These are phyloP conservation scores for Cryptoblepharus egeriae DNA, from an alignment of 2,797 vertebrate species.

Conservation along the genomic window DNA sequence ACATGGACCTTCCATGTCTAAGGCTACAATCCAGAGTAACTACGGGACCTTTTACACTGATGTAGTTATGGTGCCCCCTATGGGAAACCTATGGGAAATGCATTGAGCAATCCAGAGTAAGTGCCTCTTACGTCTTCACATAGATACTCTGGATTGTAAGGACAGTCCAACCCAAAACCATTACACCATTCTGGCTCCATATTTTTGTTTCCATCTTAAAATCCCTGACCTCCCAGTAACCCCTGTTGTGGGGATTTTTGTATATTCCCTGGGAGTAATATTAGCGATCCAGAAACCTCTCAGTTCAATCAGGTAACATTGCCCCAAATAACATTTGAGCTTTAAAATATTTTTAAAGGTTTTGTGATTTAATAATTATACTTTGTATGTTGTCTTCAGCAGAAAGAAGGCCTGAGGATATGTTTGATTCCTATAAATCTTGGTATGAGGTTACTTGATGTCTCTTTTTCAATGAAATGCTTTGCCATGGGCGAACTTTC, in stretches of 20 bases:
- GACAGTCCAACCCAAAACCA: too few relatives aligned
- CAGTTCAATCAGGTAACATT: background rate
- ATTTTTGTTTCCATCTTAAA: too few relatives aligned
- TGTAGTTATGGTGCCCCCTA: too few relatives aligned
- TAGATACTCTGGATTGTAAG: too few relatives aligned
- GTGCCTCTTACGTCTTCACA: too few relatives aligned
- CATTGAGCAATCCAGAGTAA: too few relatives aligned
- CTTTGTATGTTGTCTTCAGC: slow-evolving; percentile 37
- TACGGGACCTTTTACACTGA: too few relatives aligned
- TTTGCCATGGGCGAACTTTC: slow-evolving; percentile 61
- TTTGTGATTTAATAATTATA: slow-evolving; percentile 32
- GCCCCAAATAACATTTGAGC: background rate
- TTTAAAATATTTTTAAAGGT: slow-evolving; percentile 1
- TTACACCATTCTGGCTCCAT: too few relatives aligned
- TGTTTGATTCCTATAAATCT: slow-evolving; percentile 55
- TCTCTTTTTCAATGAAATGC: slow-evolving; percentile 41
- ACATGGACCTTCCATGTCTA: too few relatives aligned
- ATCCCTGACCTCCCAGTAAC: background rate
- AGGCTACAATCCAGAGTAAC: too few relatives aligned
- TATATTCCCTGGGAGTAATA: background rate
- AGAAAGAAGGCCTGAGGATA: slow-evolving; percentile 19
- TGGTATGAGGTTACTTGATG: slow-evolving; percentile 34
- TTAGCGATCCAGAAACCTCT: background rate
- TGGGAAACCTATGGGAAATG: too few relatives aligned
- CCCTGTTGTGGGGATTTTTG: background rate